These are phyloP conservation scores for Pogonus chalceus DNA, from an alignment of 1,140 invertebrate genomes.

Conservation along the genomic window DNA sequence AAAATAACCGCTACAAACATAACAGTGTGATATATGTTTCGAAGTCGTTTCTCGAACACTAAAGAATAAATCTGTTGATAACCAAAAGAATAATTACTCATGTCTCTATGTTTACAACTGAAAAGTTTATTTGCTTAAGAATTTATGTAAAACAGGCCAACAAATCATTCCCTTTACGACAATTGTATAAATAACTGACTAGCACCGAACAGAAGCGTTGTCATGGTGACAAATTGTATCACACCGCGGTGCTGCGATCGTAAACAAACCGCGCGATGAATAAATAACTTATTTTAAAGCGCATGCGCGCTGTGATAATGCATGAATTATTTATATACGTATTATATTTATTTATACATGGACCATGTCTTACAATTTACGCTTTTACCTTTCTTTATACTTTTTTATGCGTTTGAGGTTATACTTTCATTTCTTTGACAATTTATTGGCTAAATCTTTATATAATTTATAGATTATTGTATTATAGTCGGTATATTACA, in stretches of 20 bases:
- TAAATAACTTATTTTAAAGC: background rate
- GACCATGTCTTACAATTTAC: too few relatives aligned
- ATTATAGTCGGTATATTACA: too few relatives aligned
- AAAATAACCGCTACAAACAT: too few relatives aligned
- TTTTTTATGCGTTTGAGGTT: too few relatives aligned
- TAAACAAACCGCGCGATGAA: conserved; percentile 2
- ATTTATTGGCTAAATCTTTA: too few relatives aligned
- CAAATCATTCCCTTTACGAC: background rate
- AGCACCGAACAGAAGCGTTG: conserved; percentile 6
- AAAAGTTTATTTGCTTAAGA: conserved; percentile 7
- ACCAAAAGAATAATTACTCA: background rate
- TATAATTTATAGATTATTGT: too few relatives aligned
- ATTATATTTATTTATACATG: too few relatives aligned
- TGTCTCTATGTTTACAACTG: background rate
- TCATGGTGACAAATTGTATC: conserved; percentile 9
- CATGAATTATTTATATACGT: conserved; percentile 8
- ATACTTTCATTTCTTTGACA: too few relatives aligned
- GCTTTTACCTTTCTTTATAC: too few relatives aligned
- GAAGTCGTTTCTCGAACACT: too few relatives aligned
- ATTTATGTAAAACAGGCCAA: conserved; percentile 4
- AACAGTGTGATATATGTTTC: too few relatives aligned
- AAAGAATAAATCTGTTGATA: conserved; percentile 1
- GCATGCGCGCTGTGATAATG: background rate
- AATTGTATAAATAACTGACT: background rate
- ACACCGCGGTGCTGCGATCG: background rate